Evolutionary conservation across 2,113 vertebrate species (phyloP), one percentile per base, ranked within the genome.

Genomic region (Caretta caretta): DNA sequence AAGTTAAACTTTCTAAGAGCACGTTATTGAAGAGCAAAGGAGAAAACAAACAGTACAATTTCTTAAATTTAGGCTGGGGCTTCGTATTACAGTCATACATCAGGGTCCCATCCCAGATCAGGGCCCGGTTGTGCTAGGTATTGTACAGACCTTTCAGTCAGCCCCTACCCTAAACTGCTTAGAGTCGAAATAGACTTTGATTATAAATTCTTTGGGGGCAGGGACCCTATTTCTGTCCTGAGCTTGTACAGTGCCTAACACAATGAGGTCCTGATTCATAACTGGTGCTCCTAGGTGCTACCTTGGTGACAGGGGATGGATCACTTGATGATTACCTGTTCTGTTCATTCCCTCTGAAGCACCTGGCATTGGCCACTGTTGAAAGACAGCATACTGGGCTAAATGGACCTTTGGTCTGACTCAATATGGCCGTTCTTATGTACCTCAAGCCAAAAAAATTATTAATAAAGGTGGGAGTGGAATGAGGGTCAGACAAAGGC

Each of bases 61-160:
- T 24, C 54, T 46, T 42, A 7, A 57, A 69, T 46, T 69, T 6
- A 5, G 13, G 10, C n/a, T 11, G 3, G 0, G 0, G 1, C 13
- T 20, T 50, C 53, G 24, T 25, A 27, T 27, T 27, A 48, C 13
- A 48, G 75, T 27, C 42, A 25, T 48, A 13, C 24, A 78, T 11
- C 46, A 48, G 75, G 42, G 25, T 19, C 75, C 24, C 20, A 78
- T 27, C 42, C 4, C 14, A 16, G 12, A 48, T 48, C 25, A 27
- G 24, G 75, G 42, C 6, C 4, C 24, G 20, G 6, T 16, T 78
- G 11, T 78, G 42, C 24, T 27, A 12, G 25, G 24, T 6, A 24
- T 48, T 78, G 42, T 78, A 20, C 20, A 78, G 42, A 78, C 75
- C 24, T 7, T 20, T 27, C 25, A 48, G 38, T 48, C 11, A 25